Base-by-base conservation (phyloP, 2,888 invertebrate genomes). In the Calameuta pallipes region DNA sequence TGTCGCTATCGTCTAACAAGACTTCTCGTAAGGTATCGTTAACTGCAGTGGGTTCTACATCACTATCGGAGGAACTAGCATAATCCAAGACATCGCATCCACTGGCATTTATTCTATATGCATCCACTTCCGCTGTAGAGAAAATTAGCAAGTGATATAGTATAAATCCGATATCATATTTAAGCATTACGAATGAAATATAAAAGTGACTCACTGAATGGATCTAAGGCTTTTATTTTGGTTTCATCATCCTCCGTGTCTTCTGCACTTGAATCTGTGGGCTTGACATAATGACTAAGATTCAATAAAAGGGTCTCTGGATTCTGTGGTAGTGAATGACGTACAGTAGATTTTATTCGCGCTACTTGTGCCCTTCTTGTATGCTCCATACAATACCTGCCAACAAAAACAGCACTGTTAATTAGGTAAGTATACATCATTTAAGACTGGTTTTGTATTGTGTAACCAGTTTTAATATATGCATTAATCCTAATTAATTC, bases 1-100 rank as follows among this genome's bases (percentile, higher is more conserved):
- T 94, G 89, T 96, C 96, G 15, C 96, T 96, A 85, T 94, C 94
- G 84, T 94, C 94, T 80, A 95, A 94, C 81, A 94, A 94, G 74
- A 93, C 92, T 82, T 94, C 95, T 81, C 93, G 93, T 92, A 95
- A 94, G 0, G 95, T 94, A 80, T 94, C 94, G 70, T 93, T 94
- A 70, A 94, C 92, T n/a, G 93, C 93, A 0, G 94, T 92, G 0
- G 94, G 92, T 86, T 96, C 96, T 1, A 94, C 93, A 86, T 96
- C 96, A 82, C 95, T 96, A 84, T 96, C 96, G 12, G 95, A 95
- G 37, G 95, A 95, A 88, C 95, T 95, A 73, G 95, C 95, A 90
- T 95, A 95, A 86, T 96, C 96, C 85, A 95, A 87, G 81, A 95
- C 93, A 81, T 94, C 92, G 81, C 92, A 93, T 74, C 93, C 94